These are phyloP conservation scores for Euthynnus affinis DNA, from an alignment of 2,797 vertebrate genomes.

Conservation along the genomic window DNA sequence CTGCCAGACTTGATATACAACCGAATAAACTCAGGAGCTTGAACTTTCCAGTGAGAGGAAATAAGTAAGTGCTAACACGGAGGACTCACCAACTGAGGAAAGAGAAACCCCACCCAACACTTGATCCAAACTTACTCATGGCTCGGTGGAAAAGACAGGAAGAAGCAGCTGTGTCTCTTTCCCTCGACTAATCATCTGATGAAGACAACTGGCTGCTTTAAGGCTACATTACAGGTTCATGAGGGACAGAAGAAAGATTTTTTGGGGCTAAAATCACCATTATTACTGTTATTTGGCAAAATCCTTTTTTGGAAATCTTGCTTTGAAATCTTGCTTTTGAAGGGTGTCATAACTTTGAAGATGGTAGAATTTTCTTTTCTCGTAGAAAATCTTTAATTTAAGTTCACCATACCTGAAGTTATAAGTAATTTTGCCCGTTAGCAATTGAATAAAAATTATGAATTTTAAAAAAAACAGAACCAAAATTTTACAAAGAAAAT, in stretches of 20 bases:
- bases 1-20: constrained; percentile 58
- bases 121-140: neutral
- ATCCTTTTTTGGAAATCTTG: neutral
- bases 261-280: neutral
- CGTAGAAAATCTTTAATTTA: neutral
- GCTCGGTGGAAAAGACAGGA: no score
- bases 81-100: constrained; percentile 12
- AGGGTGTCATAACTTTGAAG: neutral
- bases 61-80: neutral
- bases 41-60: neutral
- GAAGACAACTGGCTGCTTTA: neutral
- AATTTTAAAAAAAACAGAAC: neutral
- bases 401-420: neutral
- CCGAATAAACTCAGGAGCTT: constrained; percentile 59
- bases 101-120: neutral
- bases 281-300: neutral
- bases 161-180: neutral
- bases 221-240: neutral
- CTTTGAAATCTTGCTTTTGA: neutral
- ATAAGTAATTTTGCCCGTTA: neutral
- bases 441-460: neutral
- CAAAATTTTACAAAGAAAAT: constrained; percentile 2
- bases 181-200: neutral
- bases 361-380: neutral
- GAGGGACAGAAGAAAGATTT: neutral